Evolutionary conservation across 2,888 invertebrate genomes (phyloP).

Genomic region (Sialis fuliginosa): DNA sequence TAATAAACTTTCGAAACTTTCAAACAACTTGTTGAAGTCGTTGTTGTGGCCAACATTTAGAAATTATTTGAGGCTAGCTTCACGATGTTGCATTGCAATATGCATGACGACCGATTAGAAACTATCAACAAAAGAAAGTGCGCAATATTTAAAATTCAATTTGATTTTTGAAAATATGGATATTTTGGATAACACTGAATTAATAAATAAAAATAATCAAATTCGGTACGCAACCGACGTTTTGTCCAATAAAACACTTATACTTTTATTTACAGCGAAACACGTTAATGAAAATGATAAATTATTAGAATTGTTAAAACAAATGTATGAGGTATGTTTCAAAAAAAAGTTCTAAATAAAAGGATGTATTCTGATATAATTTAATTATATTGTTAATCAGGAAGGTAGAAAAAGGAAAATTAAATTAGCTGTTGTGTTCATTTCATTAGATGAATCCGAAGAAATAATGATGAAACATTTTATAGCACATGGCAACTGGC

Average conservation of each 20-base stretch:
- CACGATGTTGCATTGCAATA: background rate
- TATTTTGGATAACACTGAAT: slow-evolving; percentile 8
- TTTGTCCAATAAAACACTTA: slow-evolving; percentile 12
- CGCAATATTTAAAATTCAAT: background rate
- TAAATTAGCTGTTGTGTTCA: slow-evolving; percentile 14
- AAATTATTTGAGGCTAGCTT: too few species aligned
- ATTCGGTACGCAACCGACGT: slow-evolving; percentile 10
- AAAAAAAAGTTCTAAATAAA: background rate
- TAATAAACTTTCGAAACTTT: slow-evolving; percentile 1
- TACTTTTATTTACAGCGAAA: slow-evolving; percentile 15
- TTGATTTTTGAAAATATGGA: slow-evolving; percentile 10
- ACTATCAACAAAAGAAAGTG: background rate
- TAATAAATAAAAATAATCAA: slow-evolving; percentile 12
- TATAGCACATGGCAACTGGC: slow-evolving; percentile 16
- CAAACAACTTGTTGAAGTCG: slow-evolving; percentile 3
- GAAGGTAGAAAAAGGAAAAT: slow-evolving; percentile 11
- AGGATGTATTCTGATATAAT: background rate
- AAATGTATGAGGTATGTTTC: slow-evolving; percentile 13
- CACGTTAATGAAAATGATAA: slow-evolving; percentile 12
- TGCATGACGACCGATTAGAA: background rate
- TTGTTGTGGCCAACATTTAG: too few species aligned
- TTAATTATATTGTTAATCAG: slow-evolving; percentile 6
- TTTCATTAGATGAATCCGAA: slow-evolving; percentile 12
- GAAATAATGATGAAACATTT: slow-evolving; percentile 12
- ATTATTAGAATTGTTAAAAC: slow-evolving; percentile 14